Conservation (phyloP, 2,113 vertebrate genomes). For the Mesocricetus auratus region DNA sequence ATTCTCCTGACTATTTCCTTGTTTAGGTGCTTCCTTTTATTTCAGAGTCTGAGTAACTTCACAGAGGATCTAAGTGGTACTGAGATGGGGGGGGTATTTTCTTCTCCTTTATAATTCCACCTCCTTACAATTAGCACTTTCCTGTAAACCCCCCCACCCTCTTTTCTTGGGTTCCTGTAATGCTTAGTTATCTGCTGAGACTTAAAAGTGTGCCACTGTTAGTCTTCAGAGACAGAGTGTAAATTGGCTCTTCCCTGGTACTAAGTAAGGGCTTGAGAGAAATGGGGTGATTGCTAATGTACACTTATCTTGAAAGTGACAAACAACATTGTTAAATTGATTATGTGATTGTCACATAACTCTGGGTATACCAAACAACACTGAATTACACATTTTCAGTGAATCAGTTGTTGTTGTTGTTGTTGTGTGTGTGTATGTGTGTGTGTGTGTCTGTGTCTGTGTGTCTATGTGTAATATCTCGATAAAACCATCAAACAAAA, state of each 20-base stretch:
- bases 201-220: background rate
- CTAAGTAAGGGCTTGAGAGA: background rate
- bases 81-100: background rate
- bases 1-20: background rate
- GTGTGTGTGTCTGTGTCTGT: too few species aligned
- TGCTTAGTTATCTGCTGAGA: background rate
- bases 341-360: background rate
- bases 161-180: background rate
- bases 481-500: conserved; percentile 2
- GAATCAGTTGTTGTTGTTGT: background rate
- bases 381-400: background rate
- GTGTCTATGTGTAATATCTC: background rate
- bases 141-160: background rate
- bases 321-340: background rate
- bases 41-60: background rate
- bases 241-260: background rate
- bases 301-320: background rate
- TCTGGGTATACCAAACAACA: conserved; percentile 17
- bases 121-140: background rate
- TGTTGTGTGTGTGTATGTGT: background rate
- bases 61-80: background rate
- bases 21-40: background rate
- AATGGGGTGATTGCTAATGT: background rate
- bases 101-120: background rate
- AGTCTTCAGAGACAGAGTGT: background rate